These are phyloP conservation scores for Drosophila kanekoi DNA, from an alignment of 2,888 invertebrate genomes.

Conservation along the genomic window DNA sequence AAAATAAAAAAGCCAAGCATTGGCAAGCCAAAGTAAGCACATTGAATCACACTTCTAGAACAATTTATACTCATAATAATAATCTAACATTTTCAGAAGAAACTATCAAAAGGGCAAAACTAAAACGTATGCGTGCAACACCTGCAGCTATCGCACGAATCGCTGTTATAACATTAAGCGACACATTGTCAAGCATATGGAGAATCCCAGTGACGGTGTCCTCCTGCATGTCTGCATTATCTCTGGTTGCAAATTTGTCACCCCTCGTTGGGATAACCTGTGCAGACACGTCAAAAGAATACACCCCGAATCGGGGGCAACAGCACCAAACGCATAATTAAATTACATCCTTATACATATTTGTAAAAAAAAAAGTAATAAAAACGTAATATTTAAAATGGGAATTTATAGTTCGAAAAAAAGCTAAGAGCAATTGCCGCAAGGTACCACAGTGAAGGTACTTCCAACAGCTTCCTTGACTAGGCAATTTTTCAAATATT, in stretches of 20 bases:
- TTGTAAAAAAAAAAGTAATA: neutral
- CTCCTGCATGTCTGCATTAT: conserved; percentile 46
- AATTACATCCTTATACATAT: neutral
- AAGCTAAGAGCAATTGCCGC: no score
- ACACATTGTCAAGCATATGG: conserved; percentile 38
- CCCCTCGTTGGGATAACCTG: conserved; percentile 46
- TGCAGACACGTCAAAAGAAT: conserved; percentile 36
- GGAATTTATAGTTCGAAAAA: neutral
- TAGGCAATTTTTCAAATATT: no score
- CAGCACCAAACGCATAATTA: neutral
- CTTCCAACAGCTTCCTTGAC: no score
- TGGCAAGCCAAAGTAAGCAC: conserved; percentile 32
- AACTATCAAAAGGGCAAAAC: conserved; percentile 18
- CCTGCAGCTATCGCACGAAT: conserved; percentile 40
- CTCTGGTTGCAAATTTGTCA: conserved; percentile 40
- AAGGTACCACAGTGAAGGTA: no score
- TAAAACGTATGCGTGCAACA: conserved; percentile 33
- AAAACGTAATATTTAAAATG: neutral
- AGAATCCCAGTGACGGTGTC: conserved; percentile 9
- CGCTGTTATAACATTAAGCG: conserved; percentile 47
- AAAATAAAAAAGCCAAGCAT: conserved; percentile 7
- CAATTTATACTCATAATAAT: neutral
- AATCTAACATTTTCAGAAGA: conserved; percentile 18
- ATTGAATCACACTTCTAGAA: no score
- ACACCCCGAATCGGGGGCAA: conserved; percentile 24